Percentiles rank a stretch among this genome's conserved stretches.
Conservation (phyloP, 1,140 invertebrate genomes). For the Chionoecetes opilio region DNA sequence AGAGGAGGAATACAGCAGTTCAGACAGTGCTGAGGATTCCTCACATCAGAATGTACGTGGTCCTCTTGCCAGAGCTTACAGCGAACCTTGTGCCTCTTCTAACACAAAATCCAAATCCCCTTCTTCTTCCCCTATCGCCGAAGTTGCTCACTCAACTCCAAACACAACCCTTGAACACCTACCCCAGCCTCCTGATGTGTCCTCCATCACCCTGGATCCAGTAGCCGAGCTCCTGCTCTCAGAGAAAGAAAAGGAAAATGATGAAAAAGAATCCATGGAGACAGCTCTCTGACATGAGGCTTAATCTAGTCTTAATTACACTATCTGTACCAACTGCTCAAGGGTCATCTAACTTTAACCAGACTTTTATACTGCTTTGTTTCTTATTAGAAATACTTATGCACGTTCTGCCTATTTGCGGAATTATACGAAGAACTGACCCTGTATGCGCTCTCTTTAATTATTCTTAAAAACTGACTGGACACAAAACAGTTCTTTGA, state of each 20-base stretch:
- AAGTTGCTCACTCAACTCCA: constrained; percentile 77
- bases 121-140: constrained; percentile 74
- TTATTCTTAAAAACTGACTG: constrained; percentile 11
- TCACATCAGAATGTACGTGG: constrained; percentile 68
- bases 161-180: constrained; percentile 75
- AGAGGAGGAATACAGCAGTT: constrained; percentile 76
- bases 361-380: not conserved
- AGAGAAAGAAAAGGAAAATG: constrained; percentile 62
- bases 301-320: constrained; percentile 80
- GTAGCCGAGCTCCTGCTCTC: not conserved
- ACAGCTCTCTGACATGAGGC: constrained; percentile 81
- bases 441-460: not conserved
- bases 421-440: not conserved
- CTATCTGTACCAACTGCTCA: constrained; percentile 69
- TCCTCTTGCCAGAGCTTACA: constrained; percentile 72
- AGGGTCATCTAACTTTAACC: constrained; percentile 50
- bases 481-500: not conserved
- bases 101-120: constrained; percentile 24
- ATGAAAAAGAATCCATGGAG: constrained; percentile 81
- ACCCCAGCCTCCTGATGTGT: constrained; percentile 72
- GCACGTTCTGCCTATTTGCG: not conserved
- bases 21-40: constrained; percentile 66
- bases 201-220: constrained; percentile 56
- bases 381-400: not conserved
- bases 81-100: constrained; percentile 75